These are phyloP conservation scores for Rhadina sibilatrix DNA, from an alignment of 2,113 vertebrate species.

Conservation along the genomic window DNA sequence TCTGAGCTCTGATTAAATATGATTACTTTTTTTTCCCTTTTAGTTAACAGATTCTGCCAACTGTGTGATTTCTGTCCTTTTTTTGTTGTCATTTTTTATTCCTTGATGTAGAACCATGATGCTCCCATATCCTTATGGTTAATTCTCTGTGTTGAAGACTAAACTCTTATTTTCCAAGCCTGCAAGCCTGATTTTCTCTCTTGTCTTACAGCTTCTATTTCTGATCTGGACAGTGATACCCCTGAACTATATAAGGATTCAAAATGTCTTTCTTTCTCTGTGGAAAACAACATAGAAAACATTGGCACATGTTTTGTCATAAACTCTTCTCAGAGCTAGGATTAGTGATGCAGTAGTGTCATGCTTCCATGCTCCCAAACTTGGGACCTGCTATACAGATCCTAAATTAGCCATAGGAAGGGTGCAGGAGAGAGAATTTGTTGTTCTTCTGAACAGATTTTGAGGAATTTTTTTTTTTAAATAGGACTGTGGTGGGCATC, in stretches of 20 bases:
- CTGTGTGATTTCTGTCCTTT: neutral
- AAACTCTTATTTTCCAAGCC: neutral
- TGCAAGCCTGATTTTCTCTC: neutral
- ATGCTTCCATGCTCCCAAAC: neutral
- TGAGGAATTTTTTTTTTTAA: neutral
- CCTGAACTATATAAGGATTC: neutral
- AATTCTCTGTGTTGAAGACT: neutral
- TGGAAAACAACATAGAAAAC: neutral
- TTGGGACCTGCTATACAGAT: neutral
- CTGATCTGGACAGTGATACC: neutral
- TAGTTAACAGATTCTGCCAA: neutral
- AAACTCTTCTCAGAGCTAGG: neutral
- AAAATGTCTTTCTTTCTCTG: neutral
- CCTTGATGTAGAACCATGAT: neutral
- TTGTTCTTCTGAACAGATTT: neutral
- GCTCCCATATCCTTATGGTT: neutral
- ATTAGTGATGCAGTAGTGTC: neutral
- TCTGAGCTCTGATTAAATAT: neutral
- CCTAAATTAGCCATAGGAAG: neutral
- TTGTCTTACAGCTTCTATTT: neutral
- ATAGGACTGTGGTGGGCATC: neutral
- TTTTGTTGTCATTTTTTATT: neutral
- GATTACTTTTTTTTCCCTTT: neutral
- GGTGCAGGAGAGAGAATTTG: neutral
- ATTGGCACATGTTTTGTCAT: neutral